These are phyloP conservation scores for Spialia ferax DNA, from an alignment of 2,888 invertebrate species.

Conservation along the genomic window DNA sequence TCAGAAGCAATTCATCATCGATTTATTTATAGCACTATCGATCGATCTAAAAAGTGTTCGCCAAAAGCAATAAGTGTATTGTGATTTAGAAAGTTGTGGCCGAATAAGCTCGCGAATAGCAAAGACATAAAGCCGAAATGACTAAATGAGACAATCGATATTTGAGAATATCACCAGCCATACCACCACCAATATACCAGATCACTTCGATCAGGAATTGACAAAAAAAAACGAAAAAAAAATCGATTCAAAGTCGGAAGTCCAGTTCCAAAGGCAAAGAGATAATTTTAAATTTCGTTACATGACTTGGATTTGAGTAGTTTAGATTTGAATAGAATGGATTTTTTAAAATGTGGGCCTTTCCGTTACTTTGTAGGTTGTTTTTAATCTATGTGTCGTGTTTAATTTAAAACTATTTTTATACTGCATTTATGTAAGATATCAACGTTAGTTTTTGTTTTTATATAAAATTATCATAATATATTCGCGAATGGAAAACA, in stretches of 20 bases:
- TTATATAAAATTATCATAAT: neutral
- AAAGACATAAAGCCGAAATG: neutral
- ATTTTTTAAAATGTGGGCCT: too few relatives aligned
- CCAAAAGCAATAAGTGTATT: constrained; percentile 46
- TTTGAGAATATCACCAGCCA: neutral
- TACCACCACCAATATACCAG: too few relatives aligned
- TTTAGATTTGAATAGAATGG: too few relatives aligned
- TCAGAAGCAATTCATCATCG: constrained; percentile 11
- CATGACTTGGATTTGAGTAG: too few relatives aligned
- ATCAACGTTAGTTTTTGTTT: neutral
- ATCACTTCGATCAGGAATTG: too few relatives aligned
- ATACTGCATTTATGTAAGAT: neutral
- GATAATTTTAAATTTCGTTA: too few relatives aligned
- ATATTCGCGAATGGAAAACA: neutral
- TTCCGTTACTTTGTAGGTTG: too few relatives aligned
- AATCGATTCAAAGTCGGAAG: too few relatives aligned
- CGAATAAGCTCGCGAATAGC: constrained; percentile 29
- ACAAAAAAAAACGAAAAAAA: too few relatives aligned
- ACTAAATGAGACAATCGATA: constrained; percentile 8
- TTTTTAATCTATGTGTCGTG: too few relatives aligned
- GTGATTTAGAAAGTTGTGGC: constrained; percentile 51
- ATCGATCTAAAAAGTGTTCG: constrained; percentile 37
- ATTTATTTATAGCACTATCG: constrained; percentile 30
- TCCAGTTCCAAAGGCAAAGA: too few relatives aligned
- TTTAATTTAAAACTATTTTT: neutral